phyloP scores from a whole-genome alignment of 1,140 invertebrate genomes.

The Diabrotica virgifera region DNA sequence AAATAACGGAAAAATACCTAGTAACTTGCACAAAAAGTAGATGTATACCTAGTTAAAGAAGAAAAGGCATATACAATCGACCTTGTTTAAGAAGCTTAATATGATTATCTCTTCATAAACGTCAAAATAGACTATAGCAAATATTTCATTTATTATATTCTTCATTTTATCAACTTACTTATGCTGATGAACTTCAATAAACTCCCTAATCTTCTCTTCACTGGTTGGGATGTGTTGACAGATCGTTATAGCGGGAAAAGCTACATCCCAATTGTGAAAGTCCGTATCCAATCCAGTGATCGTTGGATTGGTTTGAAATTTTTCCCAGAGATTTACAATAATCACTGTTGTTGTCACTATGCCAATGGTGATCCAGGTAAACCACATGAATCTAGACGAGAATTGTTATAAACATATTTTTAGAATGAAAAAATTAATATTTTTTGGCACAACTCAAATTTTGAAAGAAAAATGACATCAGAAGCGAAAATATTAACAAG shows the following conservation, averaged over 20 bases:
- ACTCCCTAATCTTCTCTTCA: conserved; percentile 44
- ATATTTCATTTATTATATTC: too few relatives aligned
- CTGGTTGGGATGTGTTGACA: conserved; percentile 53
- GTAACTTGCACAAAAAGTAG: too few relatives aligned
- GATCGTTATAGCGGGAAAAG: conserved; percentile 66
- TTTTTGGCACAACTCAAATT: background rate
- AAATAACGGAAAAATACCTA: too few relatives aligned
- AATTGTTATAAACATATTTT: too few relatives aligned
- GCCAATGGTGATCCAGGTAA: conserved; percentile 63
- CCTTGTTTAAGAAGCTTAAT: too few relatives aligned
- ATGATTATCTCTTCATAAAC: too few relatives aligned
- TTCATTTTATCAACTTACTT: too few relatives aligned
- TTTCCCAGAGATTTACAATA: conserved; percentile 70
- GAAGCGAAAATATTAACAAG: background rate
- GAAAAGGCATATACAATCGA: too few relatives aligned
- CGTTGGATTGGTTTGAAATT: conserved; percentile 76
- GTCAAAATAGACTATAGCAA: too few relatives aligned
- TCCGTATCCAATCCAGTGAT: conserved; percentile 72
- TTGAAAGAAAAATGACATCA: background rate
- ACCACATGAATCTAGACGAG: conserved; percentile 66
- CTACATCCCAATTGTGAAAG: conserved; percentile 71
- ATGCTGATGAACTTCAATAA: conserved; percentile 9
- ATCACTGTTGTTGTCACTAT: conserved; percentile 64
- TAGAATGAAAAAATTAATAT: too few relatives aligned
- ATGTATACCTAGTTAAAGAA: too few relatives aligned